A percentile compares a stretch with the other conserved stretches of the same genome.
Evolutionary conservation across 2,888 invertebrate genomes (phyloP).

Genomic region (Heliconius cydno): DNA sequence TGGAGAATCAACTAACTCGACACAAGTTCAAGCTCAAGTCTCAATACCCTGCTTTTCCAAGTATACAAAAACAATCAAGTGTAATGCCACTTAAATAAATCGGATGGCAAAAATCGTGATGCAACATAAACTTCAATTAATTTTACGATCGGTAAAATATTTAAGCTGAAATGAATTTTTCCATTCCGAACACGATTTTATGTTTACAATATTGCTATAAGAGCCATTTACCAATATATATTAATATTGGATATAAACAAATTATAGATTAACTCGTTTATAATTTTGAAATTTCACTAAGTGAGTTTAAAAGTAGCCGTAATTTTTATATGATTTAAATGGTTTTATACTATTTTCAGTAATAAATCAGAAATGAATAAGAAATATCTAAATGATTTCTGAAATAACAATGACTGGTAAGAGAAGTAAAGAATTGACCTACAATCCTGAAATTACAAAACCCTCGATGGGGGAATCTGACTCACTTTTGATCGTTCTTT

Average conservation of each 20-base stretch:
- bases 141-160: conserved; percentile 26
- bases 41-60: too few species aligned
- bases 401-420: too few species aligned
- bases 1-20: too few species aligned
- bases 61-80: conserved; percentile 7
- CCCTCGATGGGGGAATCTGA: background rate
- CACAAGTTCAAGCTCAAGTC: too few species aligned
- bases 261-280: conserved; percentile 5
- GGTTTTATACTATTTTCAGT: background rate
- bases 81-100: conserved; percentile 21
- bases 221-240: conserved; percentile 15
- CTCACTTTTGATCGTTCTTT: background rate
- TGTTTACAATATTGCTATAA: conserved; percentile 27
- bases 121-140: conserved; percentile 25
- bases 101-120: conserved; percentile 11
- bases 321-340: background rate
- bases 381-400: too few species aligned
- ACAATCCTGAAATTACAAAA: background rate
- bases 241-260: conserved; percentile 7
- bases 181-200: conserved; percentile 18
- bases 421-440: background rate
- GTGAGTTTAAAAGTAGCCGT: background rate
- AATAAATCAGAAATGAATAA: too few species aligned
- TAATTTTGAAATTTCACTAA: background rate
- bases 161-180: conserved; percentile 22